Percentiles rank a stretch among this genome's conserved stretches.
Conservation (phyloP, 2,113 vertebrate genomes). For the Calcarius ornatus region DNA sequence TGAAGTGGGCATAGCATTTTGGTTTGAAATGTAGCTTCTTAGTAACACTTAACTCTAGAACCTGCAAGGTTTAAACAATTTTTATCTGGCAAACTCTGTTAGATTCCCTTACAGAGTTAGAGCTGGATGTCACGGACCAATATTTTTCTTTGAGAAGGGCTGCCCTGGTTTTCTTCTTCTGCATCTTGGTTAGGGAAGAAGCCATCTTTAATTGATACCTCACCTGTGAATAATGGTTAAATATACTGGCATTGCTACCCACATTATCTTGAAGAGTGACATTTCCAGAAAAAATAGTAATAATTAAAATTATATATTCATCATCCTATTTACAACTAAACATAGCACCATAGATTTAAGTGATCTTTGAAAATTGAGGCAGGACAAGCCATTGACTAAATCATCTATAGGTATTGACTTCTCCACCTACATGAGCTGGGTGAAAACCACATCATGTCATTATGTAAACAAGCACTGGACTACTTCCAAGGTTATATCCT, state of each 20-base stretch:
- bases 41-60: background rate
- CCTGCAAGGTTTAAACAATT: background rate
- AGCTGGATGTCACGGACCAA: background rate
- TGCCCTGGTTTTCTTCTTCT: background rate
- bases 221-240: background rate
- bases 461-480: background rate
- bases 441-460: background rate
- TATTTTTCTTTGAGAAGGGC: background rate
- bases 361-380: background rate
- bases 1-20: background rate
- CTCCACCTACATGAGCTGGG: background rate
- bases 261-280: background rate
- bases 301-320: background rate
- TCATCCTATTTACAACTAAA: background rate
- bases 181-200: background rate
- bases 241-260: background rate
- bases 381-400: background rate
- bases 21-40: background rate
- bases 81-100: background rate
- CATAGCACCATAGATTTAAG: background rate
- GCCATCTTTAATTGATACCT: background rate
- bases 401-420: background rate
- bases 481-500: constrained; percentile 3
- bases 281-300: background rate
- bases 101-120: background rate